phyloP scores from a whole-genome alignment of 2,113 vertebrate genomes.

The Falcunculus frontatus region DNA sequence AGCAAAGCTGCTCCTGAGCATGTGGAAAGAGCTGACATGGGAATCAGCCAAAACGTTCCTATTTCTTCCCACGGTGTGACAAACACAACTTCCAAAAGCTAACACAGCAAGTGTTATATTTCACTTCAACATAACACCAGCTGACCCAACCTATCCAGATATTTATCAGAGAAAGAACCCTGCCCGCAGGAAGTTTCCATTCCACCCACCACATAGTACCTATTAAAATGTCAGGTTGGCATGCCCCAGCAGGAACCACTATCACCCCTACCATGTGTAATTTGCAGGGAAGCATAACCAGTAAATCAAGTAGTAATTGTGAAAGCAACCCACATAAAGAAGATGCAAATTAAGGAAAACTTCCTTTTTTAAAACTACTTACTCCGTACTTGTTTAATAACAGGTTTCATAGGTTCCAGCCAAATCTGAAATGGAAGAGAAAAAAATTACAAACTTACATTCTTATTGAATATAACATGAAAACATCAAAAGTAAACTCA shows the following conservation, averaged over 20 bases:
- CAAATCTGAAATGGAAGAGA: slow-evolving; percentile 82
- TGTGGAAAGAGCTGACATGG: background rate
- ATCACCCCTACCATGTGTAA: background rate
- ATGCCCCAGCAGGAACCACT: background rate
- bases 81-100: background rate
- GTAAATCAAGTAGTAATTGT: slow-evolving; percentile 28
- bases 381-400: slow-evolving; percentile 91
- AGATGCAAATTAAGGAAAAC: slow-evolving; percentile 42
- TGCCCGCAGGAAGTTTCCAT: background rate
- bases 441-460: background rate
- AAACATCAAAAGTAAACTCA: background rate
- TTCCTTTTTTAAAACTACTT: slow-evolving; percentile 71
- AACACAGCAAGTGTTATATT: background rate
- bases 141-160: background rate
- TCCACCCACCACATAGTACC: background rate
- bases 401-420: slow-evolving; percentile 90
- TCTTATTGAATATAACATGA: background rate
- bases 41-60: background rate
- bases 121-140: background rate
- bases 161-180: background rate
- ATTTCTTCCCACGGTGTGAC: background rate
- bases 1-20: background rate
- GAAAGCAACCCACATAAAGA: slow-evolving; percentile 30
- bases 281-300: slow-evolving; percentile 16
- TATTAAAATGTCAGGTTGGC: background rate